Evolutionary conservation across 2,888 invertebrate genomes (phyloP), one percentile per base, ranked within the genome.

Genomic region (Yponomeuta malinellus): DNA sequence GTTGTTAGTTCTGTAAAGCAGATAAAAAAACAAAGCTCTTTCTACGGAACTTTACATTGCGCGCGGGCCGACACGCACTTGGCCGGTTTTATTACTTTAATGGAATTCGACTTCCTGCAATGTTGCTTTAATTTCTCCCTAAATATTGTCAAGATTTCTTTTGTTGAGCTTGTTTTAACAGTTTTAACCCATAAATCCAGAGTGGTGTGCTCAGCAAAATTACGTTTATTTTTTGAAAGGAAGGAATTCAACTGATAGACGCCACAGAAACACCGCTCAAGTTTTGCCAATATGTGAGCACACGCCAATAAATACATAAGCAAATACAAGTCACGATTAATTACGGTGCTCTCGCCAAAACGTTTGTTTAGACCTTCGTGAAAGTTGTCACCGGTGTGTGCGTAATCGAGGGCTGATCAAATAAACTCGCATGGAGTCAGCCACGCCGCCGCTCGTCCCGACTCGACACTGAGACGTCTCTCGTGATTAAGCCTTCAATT

Each of bases 401-500:
- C 77, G 83, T 84, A 86, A 86, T 87, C 83, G 83, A 79, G 79
- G 80, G 77, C 78, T 86, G 86, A 84, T 89, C 86, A 88, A 90
- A 89, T 87, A 87, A 79, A 79, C 78, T 74, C 75, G 76, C 74
- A 71, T 75, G 76, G 52, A 59, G 52, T 59, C 52, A 59, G 52
- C 52, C 52, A 73, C 77, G 77, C 74, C 78, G 76, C 78, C 76
- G 78, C 78, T 71, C 66, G 31, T 73, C 79, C 76, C 77, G 73
- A 76, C 78, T 74, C 78, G 76, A 80, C 79, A 81, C 83, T 80
- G 82, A 80, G 83, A 86, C 84, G 84, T 89, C 89, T 89, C 83
- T 83, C 81, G 83, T 90, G 88, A 90, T 90, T 90, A 89, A 89
- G 86, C 85, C 87, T 90, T 90, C 89, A 89, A 89, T 90, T 90